phyloP scores from a whole-genome alignment of 2,113 vertebrate species.

The Brachypodius melanocephalos region DNA sequence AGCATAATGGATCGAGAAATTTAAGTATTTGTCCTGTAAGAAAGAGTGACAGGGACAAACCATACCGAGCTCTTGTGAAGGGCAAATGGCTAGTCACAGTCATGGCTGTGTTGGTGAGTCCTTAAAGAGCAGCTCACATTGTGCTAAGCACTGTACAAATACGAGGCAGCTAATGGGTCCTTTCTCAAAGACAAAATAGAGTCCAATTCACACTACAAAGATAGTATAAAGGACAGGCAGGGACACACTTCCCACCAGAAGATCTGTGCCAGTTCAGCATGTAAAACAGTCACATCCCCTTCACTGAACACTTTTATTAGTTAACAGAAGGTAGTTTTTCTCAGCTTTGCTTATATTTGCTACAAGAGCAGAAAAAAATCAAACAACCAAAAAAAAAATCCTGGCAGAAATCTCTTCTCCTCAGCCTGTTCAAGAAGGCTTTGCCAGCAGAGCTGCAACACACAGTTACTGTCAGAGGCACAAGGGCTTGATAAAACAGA shows the following conservation, averaged over 20 bases:
- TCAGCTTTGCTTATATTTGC: background rate
- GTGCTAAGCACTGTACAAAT: background rate
- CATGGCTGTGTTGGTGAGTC: background rate
- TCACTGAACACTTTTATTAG: background rate
- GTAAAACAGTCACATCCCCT: background rate
- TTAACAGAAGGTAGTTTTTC: background rate
- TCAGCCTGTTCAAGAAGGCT: background rate
- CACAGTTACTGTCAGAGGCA: background rate
- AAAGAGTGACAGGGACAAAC: background rate
- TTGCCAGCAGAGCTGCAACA: background rate
- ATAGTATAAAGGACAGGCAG: background rate
- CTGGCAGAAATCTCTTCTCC: background rate
- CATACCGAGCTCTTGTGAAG: background rate
- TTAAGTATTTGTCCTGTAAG: background rate
- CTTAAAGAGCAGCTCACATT: background rate
- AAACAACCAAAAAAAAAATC: background rate
- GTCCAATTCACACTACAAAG: background rate
- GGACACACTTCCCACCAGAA: background rate
- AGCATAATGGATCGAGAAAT: background rate
- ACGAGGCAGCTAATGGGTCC: background rate
- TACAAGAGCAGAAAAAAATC: background rate
- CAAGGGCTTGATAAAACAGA: background rate
- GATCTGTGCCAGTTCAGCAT: background rate
- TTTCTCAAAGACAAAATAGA: constrained; percentile 27
- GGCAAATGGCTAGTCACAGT: background rate